Evolutionary conservation across 1,140 invertebrate genomes (phyloP).

Genomic region (Scylla paramamosain): DNA sequence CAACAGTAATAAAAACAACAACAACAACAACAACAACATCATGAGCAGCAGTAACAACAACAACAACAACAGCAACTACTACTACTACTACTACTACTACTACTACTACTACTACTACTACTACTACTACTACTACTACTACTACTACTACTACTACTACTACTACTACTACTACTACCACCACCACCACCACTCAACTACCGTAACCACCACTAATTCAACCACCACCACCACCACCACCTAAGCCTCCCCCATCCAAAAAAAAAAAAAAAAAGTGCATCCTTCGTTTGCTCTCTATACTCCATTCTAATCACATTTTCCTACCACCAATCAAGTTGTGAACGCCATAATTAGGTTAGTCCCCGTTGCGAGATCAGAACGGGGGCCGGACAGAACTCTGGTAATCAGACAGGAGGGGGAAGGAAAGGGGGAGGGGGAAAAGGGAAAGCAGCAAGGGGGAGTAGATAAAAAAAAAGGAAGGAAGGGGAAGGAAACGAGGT

Average conservation of each 20-base stretch:
- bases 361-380: slow-evolving; percentile 18
- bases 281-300: background rate
- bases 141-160: too few relatives aligned
- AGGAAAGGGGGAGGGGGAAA: background rate
- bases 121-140: too few relatives aligned
- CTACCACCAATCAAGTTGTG: background rate
- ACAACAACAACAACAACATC: background rate
- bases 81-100: slow-evolving; percentile 9
- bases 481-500: too few relatives aligned
- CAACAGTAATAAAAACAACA: background rate
- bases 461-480: too few relatives aligned
- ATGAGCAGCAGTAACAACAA: background rate
- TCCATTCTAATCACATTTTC: background rate
- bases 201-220: background rate
- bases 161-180: too few relatives aligned
- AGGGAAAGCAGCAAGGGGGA: too few relatives aligned
- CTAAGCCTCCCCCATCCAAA: too few relatives aligned
- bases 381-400: background rate
- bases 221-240: too few relatives aligned
- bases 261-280: too few relatives aligned
- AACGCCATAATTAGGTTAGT: background rate
- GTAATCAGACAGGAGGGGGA: background rate
- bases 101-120: too few relatives aligned
- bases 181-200: background rate
- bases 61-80: background rate